Conservation (phyloP, 2,888 invertebrate species). For the Scaptomyza tumidula region DNA sequence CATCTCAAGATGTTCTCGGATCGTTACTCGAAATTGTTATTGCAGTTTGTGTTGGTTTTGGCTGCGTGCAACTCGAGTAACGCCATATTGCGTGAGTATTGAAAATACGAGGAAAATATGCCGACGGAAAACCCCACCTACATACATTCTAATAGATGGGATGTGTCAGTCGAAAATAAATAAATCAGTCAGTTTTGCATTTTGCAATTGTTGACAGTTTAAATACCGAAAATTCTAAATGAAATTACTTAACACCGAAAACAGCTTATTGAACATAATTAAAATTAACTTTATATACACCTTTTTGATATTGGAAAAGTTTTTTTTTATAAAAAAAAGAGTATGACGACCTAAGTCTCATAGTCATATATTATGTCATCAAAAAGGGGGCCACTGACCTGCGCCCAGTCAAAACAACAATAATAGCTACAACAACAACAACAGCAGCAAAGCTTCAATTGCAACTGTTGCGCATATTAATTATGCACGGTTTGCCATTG, state of each 20-base stretch:
- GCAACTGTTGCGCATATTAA: slow-evolving; percentile 60
- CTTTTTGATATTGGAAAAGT: not conserved
- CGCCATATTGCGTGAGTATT: slow-evolving; percentile 67
- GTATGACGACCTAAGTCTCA: not conserved
- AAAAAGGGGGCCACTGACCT: slow-evolving; percentile 41
- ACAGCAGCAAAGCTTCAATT: slow-evolving; percentile 14
- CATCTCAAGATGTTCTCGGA: slow-evolving; percentile 44
- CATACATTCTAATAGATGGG: slow-evolving; percentile 21
- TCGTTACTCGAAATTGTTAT: slow-evolving; percentile 21
- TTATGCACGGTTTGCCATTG: slow-evolving; percentile 21
- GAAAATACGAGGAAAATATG: slow-evolving; percentile 1
- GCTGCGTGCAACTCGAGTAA: slow-evolving; percentile 49
- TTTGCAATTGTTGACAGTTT: too few species aligned
- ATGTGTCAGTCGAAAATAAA: not conserved
- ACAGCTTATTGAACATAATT: too few species aligned
- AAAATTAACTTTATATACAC: too few species aligned
- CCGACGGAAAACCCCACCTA: slow-evolving; percentile 6
- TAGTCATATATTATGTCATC: not conserved
- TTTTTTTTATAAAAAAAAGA: not conserved
- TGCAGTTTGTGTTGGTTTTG: slow-evolving; percentile 33
- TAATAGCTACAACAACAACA: slow-evolving; percentile 16
- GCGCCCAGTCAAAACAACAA: slow-evolving; percentile 22
- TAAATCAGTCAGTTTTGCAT: not conserved
- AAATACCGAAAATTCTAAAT: too few species aligned
- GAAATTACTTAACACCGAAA: too few species aligned